These are phyloP conservation scores for Otolemur garnettii DNA, from an alignment of 2,113 vertebrate genomes.

Conservation along the genomic window DNA sequence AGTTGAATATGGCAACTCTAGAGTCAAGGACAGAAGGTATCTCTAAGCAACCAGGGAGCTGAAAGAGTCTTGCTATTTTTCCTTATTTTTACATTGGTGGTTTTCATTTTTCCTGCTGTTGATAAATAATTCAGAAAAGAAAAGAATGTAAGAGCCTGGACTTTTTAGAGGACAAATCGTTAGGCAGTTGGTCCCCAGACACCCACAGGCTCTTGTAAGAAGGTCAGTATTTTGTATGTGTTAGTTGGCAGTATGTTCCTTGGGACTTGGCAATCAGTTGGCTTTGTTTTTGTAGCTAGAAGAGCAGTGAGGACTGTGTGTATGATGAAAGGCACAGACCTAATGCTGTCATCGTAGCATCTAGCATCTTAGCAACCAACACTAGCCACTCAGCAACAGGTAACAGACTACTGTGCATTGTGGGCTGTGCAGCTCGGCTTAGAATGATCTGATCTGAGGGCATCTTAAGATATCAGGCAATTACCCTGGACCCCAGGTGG, in stretches of 20 bases:
- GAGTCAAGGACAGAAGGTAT: constrained; percentile 44
- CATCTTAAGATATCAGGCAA: neutral
- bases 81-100: constrained; percentile 48
- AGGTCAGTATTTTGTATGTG: constrained; percentile 51
- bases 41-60: constrained; percentile 44
- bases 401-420: neutral
- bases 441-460: neutral
- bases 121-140: constrained; percentile 74
- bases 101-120: constrained; percentile 64
- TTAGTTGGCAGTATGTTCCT: neutral
- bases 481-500: neutral
- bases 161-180: constrained; percentile 51
- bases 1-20: neutral
- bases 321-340: neutral
- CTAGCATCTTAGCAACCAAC: too few relatives aligned
- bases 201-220: neutral
- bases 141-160: neutral
- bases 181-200: constrained; percentile 32
- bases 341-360: neutral
- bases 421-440: constrained; percentile 27
- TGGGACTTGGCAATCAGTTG: constrained; percentile 5
- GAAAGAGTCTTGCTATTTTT: constrained; percentile 10
- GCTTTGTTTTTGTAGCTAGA: constrained; percentile 18
- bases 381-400: constrained; percentile 28
- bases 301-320: neutral